Base-by-base conservation (phyloP, 2,888 invertebrate genomes). In the Escarpia spicata region DNA sequence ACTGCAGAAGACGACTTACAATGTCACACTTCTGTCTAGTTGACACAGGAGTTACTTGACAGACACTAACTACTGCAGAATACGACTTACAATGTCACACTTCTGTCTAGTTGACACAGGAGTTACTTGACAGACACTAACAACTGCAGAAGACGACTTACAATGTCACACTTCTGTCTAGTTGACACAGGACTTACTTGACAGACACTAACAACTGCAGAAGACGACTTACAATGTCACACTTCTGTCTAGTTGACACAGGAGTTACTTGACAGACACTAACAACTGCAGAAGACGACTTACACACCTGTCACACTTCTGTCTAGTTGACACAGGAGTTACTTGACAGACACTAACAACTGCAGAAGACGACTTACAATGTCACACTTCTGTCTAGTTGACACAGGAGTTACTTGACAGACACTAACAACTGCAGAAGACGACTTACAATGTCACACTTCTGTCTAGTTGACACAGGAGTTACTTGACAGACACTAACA, bases 1-100 rank as follows among this genome's bases (percentile, higher is more conserved):
- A 93, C 52, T 93, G 93, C 15, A 94, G n/a, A 15, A 93, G 91
- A 91, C 93, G 93, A 3, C 98, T 98, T 96, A 99, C 99, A 92
- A 98, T 98, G 96, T 99, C 99, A 96, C 98, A 98, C 96, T 99
- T 98, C 95, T 97, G 98, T n/a, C n/a, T n/a, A n/a, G n/a, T n/a
- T n/a, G n/a, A n/a, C n/a, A n/a, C n/a, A n/a, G n/a, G n/a, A n/a
- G n/a, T n/a, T n/a, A n/a, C n/a, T n/a, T 52, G 94, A 93, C 44
- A 92, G 92, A 15, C 93, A n/a, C 15, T 93, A 37, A 37, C 37
- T 0, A 37, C 37, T 37, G 37, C n/a, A n/a, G n/a, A n/a, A n/a
- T n/a, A n/a, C n/a, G n/a, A n/a, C n/a, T n/a, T n/a, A n/a, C n/a
- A n/a, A n/a, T n/a, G n/a, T n/a, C n/a, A n/a, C n/a, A n/a, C n/a